These are phyloP conservation scores for Cacatua alba DNA, from an alignment of 2,113 vertebrate genomes.

Conservation along the genomic window DNA sequence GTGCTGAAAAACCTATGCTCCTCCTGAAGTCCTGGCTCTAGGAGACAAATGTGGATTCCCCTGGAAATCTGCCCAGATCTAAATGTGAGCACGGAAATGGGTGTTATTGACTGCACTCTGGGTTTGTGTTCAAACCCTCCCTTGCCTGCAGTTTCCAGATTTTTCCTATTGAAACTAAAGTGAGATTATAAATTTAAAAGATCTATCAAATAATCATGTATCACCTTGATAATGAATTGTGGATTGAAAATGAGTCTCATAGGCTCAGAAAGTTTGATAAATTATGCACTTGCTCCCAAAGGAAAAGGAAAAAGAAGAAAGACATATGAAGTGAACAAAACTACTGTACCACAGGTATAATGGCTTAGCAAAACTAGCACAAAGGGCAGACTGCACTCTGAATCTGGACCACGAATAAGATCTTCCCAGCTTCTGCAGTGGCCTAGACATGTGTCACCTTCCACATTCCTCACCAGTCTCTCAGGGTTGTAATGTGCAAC, in stretches of 20 bases:
- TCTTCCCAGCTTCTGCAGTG: not conserved
- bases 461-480: not conserved
- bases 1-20: not conserved
- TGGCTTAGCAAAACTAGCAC: not conserved
- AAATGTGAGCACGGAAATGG: not conserved
- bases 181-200: not conserved
- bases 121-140: not conserved
- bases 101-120: not conserved
- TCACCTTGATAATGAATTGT: not conserved
- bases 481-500: not conserved
- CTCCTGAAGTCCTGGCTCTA: not conserved
- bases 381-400: not conserved
- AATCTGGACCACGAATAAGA: not conserved
- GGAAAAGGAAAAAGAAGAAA: not conserved
- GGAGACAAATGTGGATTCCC: not conserved
- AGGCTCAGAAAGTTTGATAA: not conserved
- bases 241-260: not conserved
- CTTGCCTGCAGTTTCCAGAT: not conserved
- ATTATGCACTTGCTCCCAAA: not conserved
- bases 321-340: not conserved
- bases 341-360: not conserved
- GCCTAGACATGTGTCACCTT: not conserved
- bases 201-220: not conserved
- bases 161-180: not conserved
- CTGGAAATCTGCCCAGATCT: constrained; percentile 22